Conservation (phyloP, 2,797 vertebrate genomes). For the Gymnothorax javanicus region DNA sequence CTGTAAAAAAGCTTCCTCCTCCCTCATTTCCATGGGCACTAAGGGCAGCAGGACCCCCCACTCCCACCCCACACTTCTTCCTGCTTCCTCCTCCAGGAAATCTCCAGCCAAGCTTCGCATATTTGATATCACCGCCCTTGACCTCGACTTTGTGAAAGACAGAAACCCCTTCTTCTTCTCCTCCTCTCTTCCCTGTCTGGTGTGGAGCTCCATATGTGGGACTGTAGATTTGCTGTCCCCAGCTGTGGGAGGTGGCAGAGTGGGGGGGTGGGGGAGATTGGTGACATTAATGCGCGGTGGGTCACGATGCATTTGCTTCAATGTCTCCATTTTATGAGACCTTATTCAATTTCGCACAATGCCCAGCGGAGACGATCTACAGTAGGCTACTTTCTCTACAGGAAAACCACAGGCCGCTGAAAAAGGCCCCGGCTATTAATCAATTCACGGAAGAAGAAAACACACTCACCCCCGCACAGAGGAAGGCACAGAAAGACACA, state of each 20-base stretch:
- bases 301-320: conserved; percentile 17
- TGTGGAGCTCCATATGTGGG: background rate
- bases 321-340: conserved; percentile 15
- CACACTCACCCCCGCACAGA: background rate
- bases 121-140: conserved; percentile 1
- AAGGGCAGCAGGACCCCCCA: background rate
- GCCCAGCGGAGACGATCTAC: conserved; percentile 18
- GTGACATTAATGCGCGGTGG: background rate
- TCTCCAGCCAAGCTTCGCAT: background rate
- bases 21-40: conserved; percentile 10
- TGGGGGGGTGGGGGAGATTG: background rate
- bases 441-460: conserved; percentile 7
- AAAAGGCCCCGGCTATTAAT: conserved; percentile 11
- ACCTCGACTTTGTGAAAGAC: background rate
- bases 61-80: background rate
- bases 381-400: conserved; percentile 17
- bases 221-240: background rate
- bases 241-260: background rate
- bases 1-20: background rate
- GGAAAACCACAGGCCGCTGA: conserved; percentile 10
- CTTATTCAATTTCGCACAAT: conserved; percentile 23
- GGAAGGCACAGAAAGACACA: conserved; percentile 1
- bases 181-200: background rate
- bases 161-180: conserved; percentile 1
- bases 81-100: conserved; percentile 14